phyloP scores from a whole-genome alignment of 2,888 invertebrate species.

The Plebejus anna region DNA sequence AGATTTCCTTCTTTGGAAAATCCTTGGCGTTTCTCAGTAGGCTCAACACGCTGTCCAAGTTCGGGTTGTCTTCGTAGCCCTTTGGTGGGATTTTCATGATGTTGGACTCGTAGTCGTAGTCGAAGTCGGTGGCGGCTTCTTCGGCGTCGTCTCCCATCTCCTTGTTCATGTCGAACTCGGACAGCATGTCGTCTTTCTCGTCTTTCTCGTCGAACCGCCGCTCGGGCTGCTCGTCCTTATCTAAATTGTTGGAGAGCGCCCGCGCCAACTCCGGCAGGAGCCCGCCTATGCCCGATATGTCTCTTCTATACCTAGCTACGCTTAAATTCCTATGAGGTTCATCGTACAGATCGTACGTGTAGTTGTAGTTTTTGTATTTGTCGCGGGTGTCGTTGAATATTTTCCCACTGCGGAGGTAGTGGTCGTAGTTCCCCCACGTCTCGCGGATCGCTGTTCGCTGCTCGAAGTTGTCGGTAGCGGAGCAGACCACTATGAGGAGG shows the following conservation, averaged over 20 bases:
- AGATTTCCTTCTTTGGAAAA: constrained; percentile 44
- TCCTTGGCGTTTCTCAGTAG: constrained; percentile 51
- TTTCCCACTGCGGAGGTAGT: constrained; percentile 53
- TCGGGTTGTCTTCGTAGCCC: constrained; percentile 56
- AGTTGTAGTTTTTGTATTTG: constrained; percentile 64
- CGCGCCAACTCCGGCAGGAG: constrained; percentile 63
- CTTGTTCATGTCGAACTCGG: constrained; percentile 69
- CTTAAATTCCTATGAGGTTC: constrained; percentile 38
- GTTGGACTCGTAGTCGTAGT: constrained; percentile 63
- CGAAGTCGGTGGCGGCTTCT: constrained; percentile 47
- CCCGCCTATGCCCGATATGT: constrained; percentile 53
- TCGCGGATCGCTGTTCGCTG: constrained; percentile 83
- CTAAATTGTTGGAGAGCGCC: constrained; percentile 53
- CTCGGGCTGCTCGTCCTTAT: constrained; percentile 48
- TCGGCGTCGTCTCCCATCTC: constrained; percentile 51
- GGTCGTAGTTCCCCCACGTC: constrained; percentile 83
- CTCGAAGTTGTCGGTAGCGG: constrained; percentile 84
- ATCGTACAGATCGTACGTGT: constrained; percentile 55
- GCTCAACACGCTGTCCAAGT: constrained; percentile 53
- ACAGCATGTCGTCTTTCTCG: constrained; percentile 51
- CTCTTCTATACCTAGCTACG: constrained; percentile 49
- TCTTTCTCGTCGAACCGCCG: constrained; percentile 58
- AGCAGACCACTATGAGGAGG: constrained; percentile 87
- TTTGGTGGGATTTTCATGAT: constrained; percentile 72
- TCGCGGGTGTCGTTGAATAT: constrained; percentile 51